A percentile compares a stretch with the other conserved stretches of the same genome.
Evolutionary conservation across 2,888 invertebrate species (phyloP).

Genomic region (Bibio marci): DNA sequence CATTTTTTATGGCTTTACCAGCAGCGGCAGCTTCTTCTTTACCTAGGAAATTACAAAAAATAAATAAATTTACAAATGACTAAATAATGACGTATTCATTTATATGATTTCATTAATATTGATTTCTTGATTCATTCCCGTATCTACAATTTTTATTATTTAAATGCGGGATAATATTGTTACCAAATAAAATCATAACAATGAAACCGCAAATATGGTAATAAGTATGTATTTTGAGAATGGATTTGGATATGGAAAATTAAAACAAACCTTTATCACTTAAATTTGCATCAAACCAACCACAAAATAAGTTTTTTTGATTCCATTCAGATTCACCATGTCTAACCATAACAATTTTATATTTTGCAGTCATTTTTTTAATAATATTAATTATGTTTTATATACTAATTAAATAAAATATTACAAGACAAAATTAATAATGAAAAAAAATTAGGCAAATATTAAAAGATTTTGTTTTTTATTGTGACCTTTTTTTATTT

Average conservation of each 20-base stretch:
- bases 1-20: constrained; percentile 51
- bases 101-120: background rate
- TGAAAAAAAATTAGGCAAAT: too few relatives aligned
- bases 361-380: constrained; percentile 29
- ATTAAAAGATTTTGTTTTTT: too few relatives aligned
- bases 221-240: too few relatives aligned
- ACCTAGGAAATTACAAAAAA: constrained; percentile 18
- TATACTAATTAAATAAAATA: too few relatives aligned
- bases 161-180: too few relatives aligned
- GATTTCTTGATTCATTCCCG: too few relatives aligned
- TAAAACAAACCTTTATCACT: constrained; percentile 44
- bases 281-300: constrained; percentile 54
- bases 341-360: constrained; percentile 50
- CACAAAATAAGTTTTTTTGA: constrained; percentile 53
- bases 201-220: too few relatives aligned
- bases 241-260: too few relatives aligned
- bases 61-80: background rate
- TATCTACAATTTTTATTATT: background rate
- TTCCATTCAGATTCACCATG: constrained; percentile 66
- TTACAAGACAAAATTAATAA: too few relatives aligned
- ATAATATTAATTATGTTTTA: too few relatives aligned
- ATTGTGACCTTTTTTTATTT: too few relatives aligned
- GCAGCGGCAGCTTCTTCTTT: constrained; percentile 31
- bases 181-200: too few relatives aligned
- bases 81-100: background rate